These are phyloP conservation scores for Halocaridina rubra DNA, from an alignment of 2,888 invertebrate genomes.

Conservation along the genomic window DNA sequence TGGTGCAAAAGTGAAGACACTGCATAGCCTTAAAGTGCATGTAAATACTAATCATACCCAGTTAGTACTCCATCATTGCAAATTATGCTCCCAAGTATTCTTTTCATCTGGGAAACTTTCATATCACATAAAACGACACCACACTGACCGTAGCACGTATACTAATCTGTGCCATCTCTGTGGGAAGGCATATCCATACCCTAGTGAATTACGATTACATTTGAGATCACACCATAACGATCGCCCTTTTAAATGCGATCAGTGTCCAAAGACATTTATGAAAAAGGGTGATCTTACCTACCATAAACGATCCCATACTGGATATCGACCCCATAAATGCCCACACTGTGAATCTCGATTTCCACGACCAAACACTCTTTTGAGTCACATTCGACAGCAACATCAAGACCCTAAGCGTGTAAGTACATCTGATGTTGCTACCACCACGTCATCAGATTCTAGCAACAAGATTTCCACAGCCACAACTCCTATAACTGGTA, in stretches of 20 bases:
- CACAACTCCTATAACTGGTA: neutral
- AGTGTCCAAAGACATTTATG: conserved; percentile 45
- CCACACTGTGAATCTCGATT: conserved; percentile 45
- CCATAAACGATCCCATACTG: conserved; percentile 45
- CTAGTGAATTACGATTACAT: conserved; percentile 40
- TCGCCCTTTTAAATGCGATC: conserved; percentile 41
- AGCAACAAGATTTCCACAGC: too few relatives aligned
- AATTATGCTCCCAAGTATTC: conserved; percentile 35
- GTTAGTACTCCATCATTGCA: conserved; percentile 24
- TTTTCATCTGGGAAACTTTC: conserved; percentile 35
- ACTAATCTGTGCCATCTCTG: conserved; percentile 49
- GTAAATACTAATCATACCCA: conserved; percentile 40
- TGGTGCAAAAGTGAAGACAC: conserved; percentile 23
- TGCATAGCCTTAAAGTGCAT: conserved; percentile 34
- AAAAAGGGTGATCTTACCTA: conserved; percentile 52
- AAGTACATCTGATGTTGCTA: neutral
- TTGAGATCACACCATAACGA: conserved; percentile 43
- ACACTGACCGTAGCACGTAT: conserved; percentile 39
- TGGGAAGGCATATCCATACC: conserved; percentile 43
- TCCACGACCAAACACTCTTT: conserved; percentile 40
- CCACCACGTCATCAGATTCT: neutral
- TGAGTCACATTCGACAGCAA: conserved; percentile 43
- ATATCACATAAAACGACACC: conserved; percentile 46
- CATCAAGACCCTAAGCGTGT: conserved; percentile 1
- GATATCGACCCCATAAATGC: conserved; percentile 43